Conservation (phyloP, 2,113 vertebrate genomes). For the Agapornis roseicollis region DNA sequence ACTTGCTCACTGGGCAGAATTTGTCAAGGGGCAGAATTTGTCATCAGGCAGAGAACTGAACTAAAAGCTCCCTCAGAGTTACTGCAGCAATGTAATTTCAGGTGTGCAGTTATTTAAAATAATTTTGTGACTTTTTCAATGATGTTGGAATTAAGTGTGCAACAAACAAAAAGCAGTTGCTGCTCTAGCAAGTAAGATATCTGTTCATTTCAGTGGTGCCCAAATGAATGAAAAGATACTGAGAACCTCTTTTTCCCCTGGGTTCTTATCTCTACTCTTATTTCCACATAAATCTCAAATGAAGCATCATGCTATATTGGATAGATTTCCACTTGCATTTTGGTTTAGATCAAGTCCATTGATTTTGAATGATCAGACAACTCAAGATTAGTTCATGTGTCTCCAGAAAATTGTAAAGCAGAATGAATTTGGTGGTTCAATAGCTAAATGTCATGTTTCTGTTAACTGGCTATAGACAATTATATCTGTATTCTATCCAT, state of each 20-base stretch:
- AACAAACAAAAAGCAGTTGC: not conserved
- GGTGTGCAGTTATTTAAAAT: not conserved
- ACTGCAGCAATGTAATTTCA: not conserved
- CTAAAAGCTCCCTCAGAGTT: not conserved
- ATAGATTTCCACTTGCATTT: not conserved
- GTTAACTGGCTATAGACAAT: not conserved
- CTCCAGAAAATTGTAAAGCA: not conserved
- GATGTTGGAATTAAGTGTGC: not conserved
- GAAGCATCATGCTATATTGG: not conserved
- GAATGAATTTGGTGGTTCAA: not conserved
- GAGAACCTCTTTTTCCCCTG: not conserved
- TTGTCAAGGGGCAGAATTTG: not conserved
- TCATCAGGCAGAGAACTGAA: not conserved
- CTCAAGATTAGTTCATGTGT: not conserved
- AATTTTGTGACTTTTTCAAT: not conserved
- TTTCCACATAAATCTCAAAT: not conserved
- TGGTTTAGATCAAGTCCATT: not conserved
- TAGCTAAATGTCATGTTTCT: not conserved
- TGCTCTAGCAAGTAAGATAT: not conserved
- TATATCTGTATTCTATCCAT: not conserved
- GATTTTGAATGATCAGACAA: not conserved
- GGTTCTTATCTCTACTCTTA: not conserved
- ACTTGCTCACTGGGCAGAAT: not conserved
- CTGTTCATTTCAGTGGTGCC: not conserved
- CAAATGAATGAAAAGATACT: not conserved